Conservation (phyloP, 2,888 invertebrate genomes). For the Nephrotoma guestfalica region DNA sequence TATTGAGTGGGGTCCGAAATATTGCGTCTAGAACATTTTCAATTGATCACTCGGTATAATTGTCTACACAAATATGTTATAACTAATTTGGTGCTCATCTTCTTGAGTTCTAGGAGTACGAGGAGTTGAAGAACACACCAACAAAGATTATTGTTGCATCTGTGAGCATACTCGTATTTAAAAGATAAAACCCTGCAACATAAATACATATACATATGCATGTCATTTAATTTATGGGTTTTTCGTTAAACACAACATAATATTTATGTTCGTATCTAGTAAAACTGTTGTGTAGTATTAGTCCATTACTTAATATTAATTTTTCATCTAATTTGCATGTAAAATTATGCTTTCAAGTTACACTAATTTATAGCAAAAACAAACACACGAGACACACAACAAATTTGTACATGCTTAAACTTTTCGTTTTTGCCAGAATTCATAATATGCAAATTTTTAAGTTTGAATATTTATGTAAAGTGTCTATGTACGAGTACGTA, state of each 20-base stretch:
- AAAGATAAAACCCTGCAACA: neutral
- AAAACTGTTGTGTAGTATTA: neutral
- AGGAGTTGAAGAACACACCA: too few relatives aligned
- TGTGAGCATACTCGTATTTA: neutral
- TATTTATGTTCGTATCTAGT: neutral
- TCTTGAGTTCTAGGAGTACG: too few relatives aligned
- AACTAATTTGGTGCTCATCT: too few relatives aligned
- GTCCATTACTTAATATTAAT: neutral
- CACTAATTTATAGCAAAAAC: neutral
- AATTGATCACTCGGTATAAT: too few relatives aligned
- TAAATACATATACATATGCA: neutral
- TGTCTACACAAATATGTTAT: too few relatives aligned
- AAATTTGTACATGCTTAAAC: too few relatives aligned
- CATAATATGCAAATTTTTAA: neutral
- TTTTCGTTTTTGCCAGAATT: too few relatives aligned
- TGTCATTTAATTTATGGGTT: neutral
- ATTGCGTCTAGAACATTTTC: too few relatives aligned
- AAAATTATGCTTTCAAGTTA: neutral
- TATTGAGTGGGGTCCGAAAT: too few relatives aligned
- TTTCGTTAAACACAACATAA: neutral
- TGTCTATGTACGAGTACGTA: too few relatives aligned
- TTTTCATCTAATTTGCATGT: neutral
- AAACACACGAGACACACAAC: neutral
- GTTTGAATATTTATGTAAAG: too few relatives aligned
- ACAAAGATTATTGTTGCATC: neutral